Evolutionary conservation across 2,797 vertebrate genomes (phyloP).

Genomic region (Peromyscus nudipes): DNA sequence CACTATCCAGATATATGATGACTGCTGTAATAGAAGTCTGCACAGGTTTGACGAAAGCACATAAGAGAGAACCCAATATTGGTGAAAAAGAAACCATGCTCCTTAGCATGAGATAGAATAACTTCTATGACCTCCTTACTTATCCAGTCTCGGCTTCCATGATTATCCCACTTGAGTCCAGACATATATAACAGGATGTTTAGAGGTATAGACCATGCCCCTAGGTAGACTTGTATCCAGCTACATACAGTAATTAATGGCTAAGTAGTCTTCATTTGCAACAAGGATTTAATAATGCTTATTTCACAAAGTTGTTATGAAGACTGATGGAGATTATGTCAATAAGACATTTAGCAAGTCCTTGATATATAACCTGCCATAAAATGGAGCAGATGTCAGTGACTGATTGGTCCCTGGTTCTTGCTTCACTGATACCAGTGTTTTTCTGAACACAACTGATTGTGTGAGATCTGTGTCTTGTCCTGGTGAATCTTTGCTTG

Average conservation of each 20-base stretch:
- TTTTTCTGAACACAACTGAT: neutral
- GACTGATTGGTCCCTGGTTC: neutral
- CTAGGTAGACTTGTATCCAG: neutral
- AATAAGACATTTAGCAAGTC: slow-evolving; percentile 15
- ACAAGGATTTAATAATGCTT: neutral
- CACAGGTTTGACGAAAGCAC: neutral
- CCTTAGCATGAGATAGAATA: neutral
- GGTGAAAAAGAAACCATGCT: neutral
- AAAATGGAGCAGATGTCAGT: neutral
- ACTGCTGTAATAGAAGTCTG: neutral
- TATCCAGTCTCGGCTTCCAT: neutral
- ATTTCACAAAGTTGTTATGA: neutral
- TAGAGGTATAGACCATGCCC: neutral
- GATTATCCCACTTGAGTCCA: neutral
- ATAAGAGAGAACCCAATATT: neutral
- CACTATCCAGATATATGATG: neutral
- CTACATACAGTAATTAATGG: neutral
- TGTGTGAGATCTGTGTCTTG: slow-evolving; percentile 20
- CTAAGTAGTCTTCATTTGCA: slow-evolving; percentile 1
- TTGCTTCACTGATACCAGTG: neutral
- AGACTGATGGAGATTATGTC: neutral
- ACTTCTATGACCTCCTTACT: neutral
- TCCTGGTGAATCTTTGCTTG: neutral
- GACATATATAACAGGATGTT: neutral
- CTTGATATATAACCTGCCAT: neutral